phyloP scores from a whole-genome alignment of 2,113 vertebrate genomes.

The Jaculus jaculus region DNA sequence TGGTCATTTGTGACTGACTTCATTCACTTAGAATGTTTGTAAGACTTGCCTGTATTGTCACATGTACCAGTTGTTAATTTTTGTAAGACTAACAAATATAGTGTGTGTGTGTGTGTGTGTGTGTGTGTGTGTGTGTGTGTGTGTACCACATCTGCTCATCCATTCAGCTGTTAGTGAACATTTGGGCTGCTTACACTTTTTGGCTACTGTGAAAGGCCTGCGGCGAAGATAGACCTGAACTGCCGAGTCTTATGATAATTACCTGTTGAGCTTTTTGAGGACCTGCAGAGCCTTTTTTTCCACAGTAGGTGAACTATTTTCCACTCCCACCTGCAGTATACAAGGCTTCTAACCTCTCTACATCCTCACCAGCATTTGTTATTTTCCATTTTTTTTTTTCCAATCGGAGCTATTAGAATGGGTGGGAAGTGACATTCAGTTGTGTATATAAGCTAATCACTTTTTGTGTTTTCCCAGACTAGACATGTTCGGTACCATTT shows the following conservation, averaged over 20 bases:
- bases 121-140: neutral
- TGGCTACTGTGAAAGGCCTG: neutral
- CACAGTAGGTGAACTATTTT: neutral
- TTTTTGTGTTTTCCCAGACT: conserved; percentile 24
- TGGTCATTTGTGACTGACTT: neutral
- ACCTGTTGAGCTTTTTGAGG: neutral
- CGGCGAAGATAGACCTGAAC: neutral
- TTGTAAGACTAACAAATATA: neutral
- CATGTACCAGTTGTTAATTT: neutral
- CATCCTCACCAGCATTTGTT: neutral
- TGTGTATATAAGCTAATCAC: neutral
- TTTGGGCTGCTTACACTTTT: neutral
- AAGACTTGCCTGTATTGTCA: neutral
- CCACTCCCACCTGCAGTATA: neutral
- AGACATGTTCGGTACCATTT: neutral
- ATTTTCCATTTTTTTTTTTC: neutral
- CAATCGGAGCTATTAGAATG: neutral
- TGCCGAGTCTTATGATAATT: neutral
- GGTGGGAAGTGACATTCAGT: neutral
- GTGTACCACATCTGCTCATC: neutral
- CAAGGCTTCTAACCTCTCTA: neutral
- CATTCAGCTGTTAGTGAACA: neutral
- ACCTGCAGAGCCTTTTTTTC: neutral
- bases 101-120: neutral
- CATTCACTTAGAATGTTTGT: neutral